These are phyloP conservation scores for Falco novaeseelandiae DNA, from an alignment of 2,797 vertebrate species.

Conservation along the genomic window DNA sequence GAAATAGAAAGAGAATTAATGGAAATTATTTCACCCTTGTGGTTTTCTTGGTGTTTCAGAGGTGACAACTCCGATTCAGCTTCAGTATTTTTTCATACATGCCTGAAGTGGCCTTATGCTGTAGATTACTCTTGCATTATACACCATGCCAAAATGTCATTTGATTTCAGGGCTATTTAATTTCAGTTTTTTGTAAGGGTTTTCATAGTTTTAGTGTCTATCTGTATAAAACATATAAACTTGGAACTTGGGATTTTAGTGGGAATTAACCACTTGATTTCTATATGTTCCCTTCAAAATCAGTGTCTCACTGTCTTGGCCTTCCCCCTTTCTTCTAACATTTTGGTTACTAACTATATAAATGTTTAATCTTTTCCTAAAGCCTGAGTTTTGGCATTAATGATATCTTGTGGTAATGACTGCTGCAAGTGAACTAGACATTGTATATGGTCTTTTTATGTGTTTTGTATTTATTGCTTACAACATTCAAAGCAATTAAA, in stretches of 20 bases:
- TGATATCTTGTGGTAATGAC: background rate
- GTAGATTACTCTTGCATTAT: background rate
- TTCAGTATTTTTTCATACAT: background rate
- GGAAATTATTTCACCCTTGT: background rate
- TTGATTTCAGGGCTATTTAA: background rate
- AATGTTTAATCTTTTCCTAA: background rate
- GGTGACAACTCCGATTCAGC: background rate
- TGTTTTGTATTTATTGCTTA: background rate
- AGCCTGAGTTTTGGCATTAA: background rate
- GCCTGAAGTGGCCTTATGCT: background rate
- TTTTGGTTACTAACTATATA: background rate
- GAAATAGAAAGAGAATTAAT: background rate
- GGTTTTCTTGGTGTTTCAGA: background rate
- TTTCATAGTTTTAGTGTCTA: background rate
- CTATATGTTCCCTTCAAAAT: background rate
- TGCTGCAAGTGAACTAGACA: background rate
- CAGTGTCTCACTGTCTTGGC: fast-evolving
- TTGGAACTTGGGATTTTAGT: background rate
- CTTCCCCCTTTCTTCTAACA: background rate
- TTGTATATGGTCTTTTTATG: background rate
- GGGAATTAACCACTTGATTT: background rate
- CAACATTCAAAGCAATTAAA: background rate
- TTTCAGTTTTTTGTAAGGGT: background rate
- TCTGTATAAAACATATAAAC: background rate
- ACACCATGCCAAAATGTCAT: background rate